phyloP scores from a whole-genome alignment of 2,888 invertebrate genomes.

The Chrysina gloriosa region DNA sequence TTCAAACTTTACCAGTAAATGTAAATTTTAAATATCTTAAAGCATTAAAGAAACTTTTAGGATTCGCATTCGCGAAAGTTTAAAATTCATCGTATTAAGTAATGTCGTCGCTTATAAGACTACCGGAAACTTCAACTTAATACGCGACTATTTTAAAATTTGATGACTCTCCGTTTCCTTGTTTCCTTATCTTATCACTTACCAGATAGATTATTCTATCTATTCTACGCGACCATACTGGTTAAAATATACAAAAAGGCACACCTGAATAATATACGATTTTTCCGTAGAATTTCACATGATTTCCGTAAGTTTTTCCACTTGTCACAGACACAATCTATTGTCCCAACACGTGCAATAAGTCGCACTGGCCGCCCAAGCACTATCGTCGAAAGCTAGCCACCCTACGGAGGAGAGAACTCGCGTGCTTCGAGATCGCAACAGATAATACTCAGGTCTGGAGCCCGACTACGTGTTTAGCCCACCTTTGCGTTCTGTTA shows the following conservation, averaged over 20 bases:
- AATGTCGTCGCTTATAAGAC: too few species aligned
- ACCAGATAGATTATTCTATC: constrained; percentile 18
- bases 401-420: not conserved
- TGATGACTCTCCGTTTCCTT: not conserved
- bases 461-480: constrained; percentile 22
- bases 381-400: not conserved
- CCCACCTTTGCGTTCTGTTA: constrained; percentile 27
- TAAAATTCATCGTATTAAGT: too few species aligned
- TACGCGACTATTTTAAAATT: too few species aligned
- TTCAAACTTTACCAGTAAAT: too few species aligned
- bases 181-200: constrained; percentile 23
- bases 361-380: not conserved
- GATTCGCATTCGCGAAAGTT: too few species aligned
- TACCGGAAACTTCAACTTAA: too few species aligned
- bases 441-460: constrained; percentile 11
- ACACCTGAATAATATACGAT: constrained; percentile 2
- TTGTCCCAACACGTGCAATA: not conserved
- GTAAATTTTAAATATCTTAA: too few species aligned
- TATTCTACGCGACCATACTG: too few species aligned
- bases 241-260: constrained; percentile 3
- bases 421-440: constrained; percentile 3
- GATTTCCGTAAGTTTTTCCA: constrained; percentile 15
- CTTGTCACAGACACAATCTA: constrained; percentile 2
- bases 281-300: constrained; percentile 9
- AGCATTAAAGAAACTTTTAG: too few species aligned